Percentiles rank a stretch among this genome's conserved stretches.
Conservation (phyloP, 2,888 invertebrate genomes). For the Orgyia antiqua region DNA sequence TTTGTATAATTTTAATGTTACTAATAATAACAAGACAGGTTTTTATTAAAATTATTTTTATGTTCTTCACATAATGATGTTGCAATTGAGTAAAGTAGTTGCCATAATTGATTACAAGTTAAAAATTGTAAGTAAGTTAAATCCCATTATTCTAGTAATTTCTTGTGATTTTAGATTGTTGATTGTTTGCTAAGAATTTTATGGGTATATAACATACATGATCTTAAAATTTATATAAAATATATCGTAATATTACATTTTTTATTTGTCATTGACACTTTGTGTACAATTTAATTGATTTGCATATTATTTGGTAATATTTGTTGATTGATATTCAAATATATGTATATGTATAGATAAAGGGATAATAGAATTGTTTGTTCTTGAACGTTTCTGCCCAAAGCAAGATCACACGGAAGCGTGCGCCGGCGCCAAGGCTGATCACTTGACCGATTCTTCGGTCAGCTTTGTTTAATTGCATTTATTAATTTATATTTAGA, state of each 20-base stretch:
- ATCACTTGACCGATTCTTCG: constrained; percentile 25
- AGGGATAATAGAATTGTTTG: constrained; percentile 34
- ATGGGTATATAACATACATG: no score
- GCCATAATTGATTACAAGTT: no score
- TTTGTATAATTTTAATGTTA: neutral
- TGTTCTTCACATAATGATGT: neutral
- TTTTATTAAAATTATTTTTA: neutral
- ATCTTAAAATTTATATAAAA: no score
- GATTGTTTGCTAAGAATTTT: no score
- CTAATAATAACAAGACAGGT: neutral
- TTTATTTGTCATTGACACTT: no score
- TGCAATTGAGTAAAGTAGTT: neutral
- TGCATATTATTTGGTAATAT: constrained; percentile 5
- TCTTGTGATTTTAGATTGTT: no score
- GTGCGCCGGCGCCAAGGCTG: constrained; percentile 31
- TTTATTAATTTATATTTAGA: neutral
- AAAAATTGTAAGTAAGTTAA: no score
- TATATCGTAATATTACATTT: no score
- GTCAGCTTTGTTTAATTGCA: constrained; percentile 21
- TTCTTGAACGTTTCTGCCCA: constrained; percentile 26
- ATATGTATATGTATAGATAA: constrained; percentile 20
- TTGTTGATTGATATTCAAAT: constrained; percentile 15
- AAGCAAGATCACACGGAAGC: constrained; percentile 43
- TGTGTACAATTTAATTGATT: no score
- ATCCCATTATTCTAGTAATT: no score